Evolutionary conservation across 2,888 invertebrate species (phyloP).

Genomic region (Tricholauxania praeusta): DNA sequence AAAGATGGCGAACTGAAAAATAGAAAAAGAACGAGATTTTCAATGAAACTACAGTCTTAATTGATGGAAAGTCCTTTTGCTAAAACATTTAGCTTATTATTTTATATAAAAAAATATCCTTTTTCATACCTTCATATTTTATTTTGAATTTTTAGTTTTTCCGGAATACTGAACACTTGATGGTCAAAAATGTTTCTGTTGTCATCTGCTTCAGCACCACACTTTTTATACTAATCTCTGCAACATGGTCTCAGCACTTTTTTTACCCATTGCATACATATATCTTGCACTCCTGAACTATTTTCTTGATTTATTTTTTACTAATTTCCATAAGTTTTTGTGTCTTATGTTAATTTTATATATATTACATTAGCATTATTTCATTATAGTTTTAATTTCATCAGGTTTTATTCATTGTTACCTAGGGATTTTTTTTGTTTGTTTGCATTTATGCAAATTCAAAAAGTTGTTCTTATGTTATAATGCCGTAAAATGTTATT

Average conservation of each 20-base stretch:
- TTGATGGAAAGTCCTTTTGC: no score
- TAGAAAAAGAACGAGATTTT: neutral
- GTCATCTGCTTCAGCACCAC: slow-evolving; percentile 46
- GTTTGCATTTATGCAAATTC: no score
- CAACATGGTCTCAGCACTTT: neutral
- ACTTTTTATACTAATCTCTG: slow-evolving; percentile 55
- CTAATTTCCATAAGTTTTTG: no score
- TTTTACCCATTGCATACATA: neutral
- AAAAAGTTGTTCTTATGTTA: no score
- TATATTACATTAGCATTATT: no score
- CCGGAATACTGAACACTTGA: slow-evolving; percentile 52
- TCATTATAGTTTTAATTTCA: no score
- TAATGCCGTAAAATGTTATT: no score
- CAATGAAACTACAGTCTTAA: neutral
- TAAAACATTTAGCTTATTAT: no score
- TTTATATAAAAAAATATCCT: no score
- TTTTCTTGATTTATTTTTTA: slow-evolving; percentile 1
- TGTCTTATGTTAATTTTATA: no score
- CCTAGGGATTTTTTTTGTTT: no score
- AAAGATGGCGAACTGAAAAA: slow-evolving; percentile 40
- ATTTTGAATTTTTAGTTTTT: slow-evolving; percentile 36
- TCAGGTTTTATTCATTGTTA: no score
- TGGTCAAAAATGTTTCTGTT: slow-evolving; percentile 64
- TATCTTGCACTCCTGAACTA: slow-evolving; percentile 30
- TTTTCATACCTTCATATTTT: slow-evolving; percentile 63